These are phyloP conservation scores for Scarus forsteni DNA, from an alignment of 2,797 vertebrate genomes.

Conservation along the genomic window DNA sequence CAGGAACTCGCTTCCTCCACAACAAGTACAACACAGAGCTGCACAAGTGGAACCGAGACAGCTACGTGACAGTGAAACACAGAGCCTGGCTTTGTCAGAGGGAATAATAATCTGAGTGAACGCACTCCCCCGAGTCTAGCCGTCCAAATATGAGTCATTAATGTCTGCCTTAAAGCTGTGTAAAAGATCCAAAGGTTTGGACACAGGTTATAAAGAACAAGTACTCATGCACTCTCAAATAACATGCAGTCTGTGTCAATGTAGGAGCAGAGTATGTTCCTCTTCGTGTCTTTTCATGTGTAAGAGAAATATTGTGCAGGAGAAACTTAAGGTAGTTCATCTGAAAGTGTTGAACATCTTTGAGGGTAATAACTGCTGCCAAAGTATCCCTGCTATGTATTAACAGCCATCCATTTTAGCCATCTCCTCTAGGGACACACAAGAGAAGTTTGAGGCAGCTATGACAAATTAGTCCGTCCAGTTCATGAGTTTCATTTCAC, in stretches of 20 bases:
- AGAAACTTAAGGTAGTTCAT: constrained; percentile 17
- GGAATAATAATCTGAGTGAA: constrained; percentile 30
- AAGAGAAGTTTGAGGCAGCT: constrained; percentile 63
- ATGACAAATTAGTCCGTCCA: constrained; percentile 47
- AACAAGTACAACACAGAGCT: constrained; percentile 53
- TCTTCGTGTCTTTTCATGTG: constrained; percentile 20
- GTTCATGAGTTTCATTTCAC: constrained; percentile 23
- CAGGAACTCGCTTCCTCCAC: constrained; percentile 80
- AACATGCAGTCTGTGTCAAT: constrained; percentile 29
- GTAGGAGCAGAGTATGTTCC: constrained; percentile 11
- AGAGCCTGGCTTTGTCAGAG: constrained; percentile 17
- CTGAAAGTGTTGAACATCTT: constrained; percentile 14
- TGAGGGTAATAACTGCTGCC: constrained; percentile 28
- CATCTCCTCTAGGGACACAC: constrained; percentile 32
- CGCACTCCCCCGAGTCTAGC: constrained; percentile 46
- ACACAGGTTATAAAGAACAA: constrained; percentile 29
- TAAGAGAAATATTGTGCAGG: constrained; percentile 32
- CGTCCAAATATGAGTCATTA: constrained; percentile 64
- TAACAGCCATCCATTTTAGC: constrained; percentile 50
- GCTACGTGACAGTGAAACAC: constrained; percentile 69
- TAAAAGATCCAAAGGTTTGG: constrained; percentile 58
- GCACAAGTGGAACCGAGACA: constrained; percentile 62
- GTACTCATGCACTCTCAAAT: constrained; percentile 19
- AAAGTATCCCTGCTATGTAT: constrained; percentile 36
- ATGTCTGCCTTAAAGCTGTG: constrained; percentile 69